These are phyloP conservation scores for Neosalanx taihuensis DNA, from an alignment of 2,797 vertebrate genomes.

Conservation along the genomic window DNA sequence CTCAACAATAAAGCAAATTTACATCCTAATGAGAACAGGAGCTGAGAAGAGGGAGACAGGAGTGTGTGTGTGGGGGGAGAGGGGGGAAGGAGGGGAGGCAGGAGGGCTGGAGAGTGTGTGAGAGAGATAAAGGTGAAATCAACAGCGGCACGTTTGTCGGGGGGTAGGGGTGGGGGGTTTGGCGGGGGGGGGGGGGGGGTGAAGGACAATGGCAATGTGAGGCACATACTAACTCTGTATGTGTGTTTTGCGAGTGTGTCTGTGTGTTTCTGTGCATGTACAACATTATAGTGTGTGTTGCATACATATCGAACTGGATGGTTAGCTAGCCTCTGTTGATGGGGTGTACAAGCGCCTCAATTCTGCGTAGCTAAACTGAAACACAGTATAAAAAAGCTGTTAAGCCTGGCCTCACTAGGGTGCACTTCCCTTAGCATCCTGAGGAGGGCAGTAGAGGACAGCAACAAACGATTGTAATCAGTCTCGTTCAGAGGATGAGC, in stretches of 20 bases:
- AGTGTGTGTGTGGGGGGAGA: background rate
- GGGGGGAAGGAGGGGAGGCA: background rate
- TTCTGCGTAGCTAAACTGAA: too few species aligned
- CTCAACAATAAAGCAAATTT: slow-evolving; percentile 29
- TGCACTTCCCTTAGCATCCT: background rate
- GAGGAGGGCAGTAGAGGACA: slow-evolving; percentile 13
- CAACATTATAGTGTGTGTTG: background rate
- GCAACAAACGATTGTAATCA: slow-evolving; percentile 1
- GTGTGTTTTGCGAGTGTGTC: slow-evolving; percentile 12
- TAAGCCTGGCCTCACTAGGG: background rate
- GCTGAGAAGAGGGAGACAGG: slow-evolving; percentile 12
- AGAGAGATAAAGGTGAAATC: slow-evolving; percentile 40
- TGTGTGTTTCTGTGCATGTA: background rate
- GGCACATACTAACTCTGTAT: slow-evolving; percentile 7
- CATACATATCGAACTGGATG: background rate
- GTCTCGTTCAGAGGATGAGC: slow-evolving; percentile 12
- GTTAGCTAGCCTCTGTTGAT: background rate
- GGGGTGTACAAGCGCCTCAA: background rate
- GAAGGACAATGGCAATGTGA: slow-evolving; percentile 24
- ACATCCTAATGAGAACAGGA: slow-evolving; percentile 40
- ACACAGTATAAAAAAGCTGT: background rate
- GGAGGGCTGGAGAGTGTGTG: slow-evolving; percentile 17
- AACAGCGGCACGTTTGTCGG: slow-evolving; percentile 24
- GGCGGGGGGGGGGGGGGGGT: slow-evolving; percentile 23
- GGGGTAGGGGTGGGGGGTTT: too few species aligned